Conservation (phyloP, 1,140 invertebrate species). For the Daktulosphaira vitifoliae region DNA sequence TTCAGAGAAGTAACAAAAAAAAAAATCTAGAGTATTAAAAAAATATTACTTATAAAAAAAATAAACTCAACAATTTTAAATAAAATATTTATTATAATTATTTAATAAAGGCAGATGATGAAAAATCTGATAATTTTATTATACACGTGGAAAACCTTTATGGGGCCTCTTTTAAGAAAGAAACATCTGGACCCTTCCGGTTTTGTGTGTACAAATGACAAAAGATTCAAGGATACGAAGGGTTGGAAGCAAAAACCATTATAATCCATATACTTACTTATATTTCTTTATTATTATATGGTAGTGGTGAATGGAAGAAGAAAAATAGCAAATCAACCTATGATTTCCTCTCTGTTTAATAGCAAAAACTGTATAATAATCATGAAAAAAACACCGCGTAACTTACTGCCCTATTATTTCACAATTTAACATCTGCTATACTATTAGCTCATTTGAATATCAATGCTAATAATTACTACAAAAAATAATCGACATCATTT, state of each 20-base stretch:
- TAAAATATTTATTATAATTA: too few species aligned
- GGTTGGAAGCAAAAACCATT: constrained; percentile 11
- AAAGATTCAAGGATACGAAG: constrained; percentile 26
- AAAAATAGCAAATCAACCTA: constrained; percentile 16
- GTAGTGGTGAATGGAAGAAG: constrained; percentile 21
- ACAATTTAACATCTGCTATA: constrained; percentile 24
- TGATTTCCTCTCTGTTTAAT: constrained; percentile 25
- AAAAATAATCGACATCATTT: too few species aligned
- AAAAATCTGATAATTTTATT: too few species aligned
- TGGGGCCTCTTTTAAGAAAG: constrained; percentile 16
- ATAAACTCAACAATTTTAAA: too few species aligned
- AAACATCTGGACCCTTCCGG: constrained; percentile 33
- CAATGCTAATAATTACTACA: too few species aligned
- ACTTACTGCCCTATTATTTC: background rate
- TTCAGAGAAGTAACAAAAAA: too few species aligned
- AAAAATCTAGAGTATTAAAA: too few species aligned
- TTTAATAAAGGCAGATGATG: too few species aligned
- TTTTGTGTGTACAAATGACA: background rate
- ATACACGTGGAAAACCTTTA: too few species aligned
- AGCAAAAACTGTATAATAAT: constrained; percentile 27
- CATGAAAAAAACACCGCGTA: constrained; percentile 15
- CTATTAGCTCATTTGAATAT: constrained; percentile 24
- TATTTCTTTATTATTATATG: too few species aligned
- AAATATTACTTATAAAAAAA: too few species aligned
- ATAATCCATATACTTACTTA: constrained; percentile 13